Conservation (phyloP, 2,113 vertebrate species). For the Myiagra hebetior region DNA sequence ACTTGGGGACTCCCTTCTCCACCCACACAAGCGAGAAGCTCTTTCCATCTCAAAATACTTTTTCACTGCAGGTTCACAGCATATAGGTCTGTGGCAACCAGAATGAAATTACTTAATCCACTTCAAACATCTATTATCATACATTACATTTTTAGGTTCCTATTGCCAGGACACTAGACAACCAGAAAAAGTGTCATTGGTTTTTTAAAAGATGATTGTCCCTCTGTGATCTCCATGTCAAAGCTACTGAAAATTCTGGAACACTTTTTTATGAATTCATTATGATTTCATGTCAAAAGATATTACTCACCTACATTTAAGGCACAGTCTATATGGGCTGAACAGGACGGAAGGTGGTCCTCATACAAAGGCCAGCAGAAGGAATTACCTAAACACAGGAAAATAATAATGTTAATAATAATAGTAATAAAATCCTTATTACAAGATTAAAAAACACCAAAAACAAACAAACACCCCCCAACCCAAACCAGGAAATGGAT, state of each 20-base stretch:
- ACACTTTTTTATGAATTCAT: not conserved
- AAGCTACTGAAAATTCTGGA: not conserved
- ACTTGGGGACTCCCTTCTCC: not conserved
- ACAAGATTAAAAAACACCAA: not conserved
- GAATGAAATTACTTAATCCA: not conserved
- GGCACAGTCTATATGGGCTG: not conserved
- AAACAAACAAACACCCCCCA: not conserved
- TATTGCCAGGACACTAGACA: not conserved
- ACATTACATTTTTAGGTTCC: not conserved
- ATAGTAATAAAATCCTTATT: not conserved
- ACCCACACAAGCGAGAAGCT: not conserved
- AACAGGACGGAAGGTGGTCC: not conserved
- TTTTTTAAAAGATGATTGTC: not conserved
- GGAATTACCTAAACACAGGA: not conserved
- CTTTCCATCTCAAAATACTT: not conserved
- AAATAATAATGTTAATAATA: not conserved
- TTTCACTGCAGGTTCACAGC: not conserved
- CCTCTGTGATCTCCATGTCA: not conserved
- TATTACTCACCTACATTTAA: conserved; percentile 5
- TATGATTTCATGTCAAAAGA: not conserved
- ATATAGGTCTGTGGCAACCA: not conserved
- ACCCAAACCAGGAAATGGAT: not conserved
- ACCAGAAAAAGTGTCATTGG: not conserved
- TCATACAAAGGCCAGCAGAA: not conserved
- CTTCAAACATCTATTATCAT: not conserved